Evolutionary conservation across 2,113 vertebrate species (phyloP).

Genomic region (Narcine bancroftii): DNA sequence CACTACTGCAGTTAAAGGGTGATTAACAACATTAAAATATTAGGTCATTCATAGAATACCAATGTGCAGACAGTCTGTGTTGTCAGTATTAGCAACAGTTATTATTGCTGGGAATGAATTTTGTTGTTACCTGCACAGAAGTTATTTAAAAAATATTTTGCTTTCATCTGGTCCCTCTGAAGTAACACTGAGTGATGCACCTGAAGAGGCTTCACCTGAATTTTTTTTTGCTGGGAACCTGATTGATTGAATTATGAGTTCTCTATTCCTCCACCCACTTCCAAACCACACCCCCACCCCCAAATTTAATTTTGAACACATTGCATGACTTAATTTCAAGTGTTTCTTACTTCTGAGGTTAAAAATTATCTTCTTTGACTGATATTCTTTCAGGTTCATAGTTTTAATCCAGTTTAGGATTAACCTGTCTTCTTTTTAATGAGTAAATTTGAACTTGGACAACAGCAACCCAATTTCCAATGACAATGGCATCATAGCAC

Average conservation of each 20-base stretch:
- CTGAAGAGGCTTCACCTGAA: background rate
- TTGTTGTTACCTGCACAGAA: background rate
- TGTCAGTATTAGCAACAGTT: too few relatives aligned
- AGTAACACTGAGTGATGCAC: background rate
- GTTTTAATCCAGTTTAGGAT: background rate
- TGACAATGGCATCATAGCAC: background rate
- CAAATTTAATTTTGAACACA: background rate
- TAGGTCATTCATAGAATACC: too few relatives aligned
- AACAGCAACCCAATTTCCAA: background rate
- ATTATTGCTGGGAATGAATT: background rate
- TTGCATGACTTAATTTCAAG: background rate
- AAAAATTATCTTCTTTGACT: background rate
- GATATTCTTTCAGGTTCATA: background rate
- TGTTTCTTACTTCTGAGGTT: background rate
- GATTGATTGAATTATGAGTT: background rate
- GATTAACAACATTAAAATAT: conserved; percentile 18
- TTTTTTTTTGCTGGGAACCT: background rate
- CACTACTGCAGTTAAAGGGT: background rate
- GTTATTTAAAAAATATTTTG: background rate
- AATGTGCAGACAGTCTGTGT: too few relatives aligned
- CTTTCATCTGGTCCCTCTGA: background rate
- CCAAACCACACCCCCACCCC: background rate
- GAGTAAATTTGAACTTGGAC: background rate
- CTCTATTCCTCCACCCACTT: background rate
- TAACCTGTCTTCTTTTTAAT: conserved; percentile 10